Evolutionary conservation across 1,140 invertebrate genomes (phyloP), one percentile per base, ranked within the genome.

Genomic region (Apocrypta bakeri): DNA sequence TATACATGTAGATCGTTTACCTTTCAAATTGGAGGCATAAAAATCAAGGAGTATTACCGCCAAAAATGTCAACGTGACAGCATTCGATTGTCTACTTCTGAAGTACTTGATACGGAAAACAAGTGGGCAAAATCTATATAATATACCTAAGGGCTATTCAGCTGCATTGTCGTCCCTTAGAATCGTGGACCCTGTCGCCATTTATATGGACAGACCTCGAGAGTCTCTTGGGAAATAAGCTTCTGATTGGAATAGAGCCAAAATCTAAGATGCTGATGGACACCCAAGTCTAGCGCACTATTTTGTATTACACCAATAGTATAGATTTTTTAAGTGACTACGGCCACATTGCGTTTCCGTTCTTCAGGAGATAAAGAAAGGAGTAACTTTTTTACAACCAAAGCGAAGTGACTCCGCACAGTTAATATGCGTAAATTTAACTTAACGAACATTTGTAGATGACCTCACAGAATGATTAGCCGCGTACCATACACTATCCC

Each of bases 201-300:
- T 83, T 82, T 83, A 83, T 74, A 79, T 69, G 84, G 64, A 66
- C 78, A 72, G 74, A 56, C 56, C 69, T 27, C 64, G 27, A 48
- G 79, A 29, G 24, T 76, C 86, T 84, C 84, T n/a, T 66, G 86
- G 88, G 87, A 87, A 88, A 87, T 85, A 86, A 87, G 87, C 85
- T 88, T 86, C 84, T 86, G 85, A 87, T 87, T 89, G 87, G 86
- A 87, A 66, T 74, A 17, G 8, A 79, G 86, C 86, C 87, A 85
- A 85, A 83, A 84, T 87, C 87, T 86, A 56, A 56, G 48, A 56
- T 21, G 48, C 48, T 48, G 27, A 56, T 24, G 27, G 72, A 48
- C 72, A 56, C 1, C 48, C 1, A 48, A 3, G 17, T 21, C 48
- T 56, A 56, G 33, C 33, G 33, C 9, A 2, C 2, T 37, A 37